Percentiles rank a stretch among this genome's conserved stretches.
These are phyloP conservation scores for Bryconaethiops microstoma DNA, from an alignment of 2,797 vertebrate species.

Conservation along the genomic window DNA sequence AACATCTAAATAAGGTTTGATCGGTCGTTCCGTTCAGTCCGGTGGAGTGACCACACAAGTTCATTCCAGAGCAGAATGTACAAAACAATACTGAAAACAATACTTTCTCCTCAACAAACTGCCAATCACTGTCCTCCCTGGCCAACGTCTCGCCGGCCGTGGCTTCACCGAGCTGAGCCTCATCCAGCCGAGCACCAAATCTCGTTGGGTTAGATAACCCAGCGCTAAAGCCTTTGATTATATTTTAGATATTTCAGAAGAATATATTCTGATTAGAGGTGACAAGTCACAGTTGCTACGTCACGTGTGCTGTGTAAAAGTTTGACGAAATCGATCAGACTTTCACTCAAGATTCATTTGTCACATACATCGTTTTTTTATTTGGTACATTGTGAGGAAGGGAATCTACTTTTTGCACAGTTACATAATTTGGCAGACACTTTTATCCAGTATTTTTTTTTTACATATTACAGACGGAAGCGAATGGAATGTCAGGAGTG, in stretches of 20 bases:
- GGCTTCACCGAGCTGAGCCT: not conserved
- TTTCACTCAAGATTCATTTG: too few relatives aligned
- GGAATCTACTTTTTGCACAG: too few relatives aligned
- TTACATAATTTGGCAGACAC: too few relatives aligned
- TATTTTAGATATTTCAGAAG: not conserved
- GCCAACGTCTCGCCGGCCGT: not conserved
- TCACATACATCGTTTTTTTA: too few relatives aligned
- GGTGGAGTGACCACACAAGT: not conserved
- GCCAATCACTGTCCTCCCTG: not conserved
- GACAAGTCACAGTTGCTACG: not conserved
- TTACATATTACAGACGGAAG: too few relatives aligned
- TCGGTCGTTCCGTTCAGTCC: not conserved
- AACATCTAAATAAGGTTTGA: constrained; percentile 10
- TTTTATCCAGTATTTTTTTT: too few relatives aligned
- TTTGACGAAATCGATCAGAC: too few relatives aligned
- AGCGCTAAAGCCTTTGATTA: not conserved
- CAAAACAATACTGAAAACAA: constrained; percentile 1
- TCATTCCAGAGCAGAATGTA: not conserved
- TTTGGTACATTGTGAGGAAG: too few relatives aligned
- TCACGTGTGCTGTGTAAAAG: too few relatives aligned
- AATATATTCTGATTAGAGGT: not conserved
- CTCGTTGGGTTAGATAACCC: constrained; percentile 9
- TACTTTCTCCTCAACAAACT: not conserved
- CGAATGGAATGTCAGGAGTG: too few relatives aligned
- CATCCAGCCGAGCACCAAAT: constrained; percentile 6